Conservation (phyloP, 2,113 vertebrate species). For the Connochaetes taurinus region DNA sequence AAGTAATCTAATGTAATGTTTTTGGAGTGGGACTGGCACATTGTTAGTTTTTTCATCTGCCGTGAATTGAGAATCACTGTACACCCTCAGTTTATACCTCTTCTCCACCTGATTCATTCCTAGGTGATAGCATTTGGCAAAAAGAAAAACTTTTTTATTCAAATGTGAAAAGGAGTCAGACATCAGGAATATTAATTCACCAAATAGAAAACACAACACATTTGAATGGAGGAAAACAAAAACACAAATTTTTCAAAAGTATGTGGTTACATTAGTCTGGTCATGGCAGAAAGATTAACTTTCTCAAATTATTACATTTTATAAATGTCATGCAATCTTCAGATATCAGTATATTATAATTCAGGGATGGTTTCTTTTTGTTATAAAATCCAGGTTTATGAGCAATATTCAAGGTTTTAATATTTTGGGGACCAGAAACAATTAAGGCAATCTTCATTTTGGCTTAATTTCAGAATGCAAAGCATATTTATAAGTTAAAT, state of each 20-base stretch:
- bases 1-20: background rate
- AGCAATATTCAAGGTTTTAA: background rate
- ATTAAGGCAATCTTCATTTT: background rate
- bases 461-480: background rate
- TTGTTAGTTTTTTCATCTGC: background rate
- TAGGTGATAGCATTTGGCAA: background rate
- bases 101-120: background rate
- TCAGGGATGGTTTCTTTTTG: background rate
- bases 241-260: background rate
- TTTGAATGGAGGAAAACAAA: background rate
- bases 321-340: background rate
- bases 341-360: background rate
- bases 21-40: background rate
- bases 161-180: background rate
- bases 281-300: background rate
- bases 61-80: background rate
- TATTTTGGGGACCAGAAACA: background rate
- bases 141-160: background rate
- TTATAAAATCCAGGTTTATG: background rate
- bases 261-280: background rate
- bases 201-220: background rate
- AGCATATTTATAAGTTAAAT: background rate
- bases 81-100: background rate
- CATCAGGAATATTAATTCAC: background rate
- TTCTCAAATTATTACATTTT: background rate